Evolutionary conservation across 2,888 invertebrate species (phyloP).

Genomic region (Leptinotarsa juncta): DNA sequence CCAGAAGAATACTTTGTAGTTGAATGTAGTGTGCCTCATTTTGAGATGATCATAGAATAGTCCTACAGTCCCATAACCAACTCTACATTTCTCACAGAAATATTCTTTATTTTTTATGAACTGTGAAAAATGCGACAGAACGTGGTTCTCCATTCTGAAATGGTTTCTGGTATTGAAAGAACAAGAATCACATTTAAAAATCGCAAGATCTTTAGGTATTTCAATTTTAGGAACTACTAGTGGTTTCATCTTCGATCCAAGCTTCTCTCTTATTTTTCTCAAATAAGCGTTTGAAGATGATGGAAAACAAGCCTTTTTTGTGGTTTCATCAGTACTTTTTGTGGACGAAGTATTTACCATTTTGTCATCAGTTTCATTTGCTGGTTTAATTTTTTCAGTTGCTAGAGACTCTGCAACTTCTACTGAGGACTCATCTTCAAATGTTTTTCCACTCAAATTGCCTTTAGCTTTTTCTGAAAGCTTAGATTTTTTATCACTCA

Average conservation of each 20-base stretch:
- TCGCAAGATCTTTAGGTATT: slow-evolving; percentile 22
- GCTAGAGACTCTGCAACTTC: not conserved
- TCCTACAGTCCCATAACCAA: not conserved
- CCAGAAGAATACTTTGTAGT: slow-evolving; percentile 27
- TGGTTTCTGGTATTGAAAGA: slow-evolving; percentile 25
- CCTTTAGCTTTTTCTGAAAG: not conserved
- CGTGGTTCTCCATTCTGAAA: slow-evolving; percentile 8
- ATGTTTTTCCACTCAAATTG: not conserved
- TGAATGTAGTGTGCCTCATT: not conserved
- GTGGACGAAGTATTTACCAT: no score
- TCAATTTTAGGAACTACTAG: not conserved
- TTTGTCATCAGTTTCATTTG: no score
- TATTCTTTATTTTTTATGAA: not conserved
- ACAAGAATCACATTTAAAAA: slow-evolving; percentile 30
- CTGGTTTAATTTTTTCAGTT: not conserved
- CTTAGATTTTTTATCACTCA: not conserved
- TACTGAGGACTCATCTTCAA: not conserved
- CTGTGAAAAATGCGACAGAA: not conserved
- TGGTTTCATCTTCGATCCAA: not conserved
- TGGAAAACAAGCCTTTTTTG: no score
- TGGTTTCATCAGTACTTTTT: no score
- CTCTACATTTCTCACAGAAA: not conserved
- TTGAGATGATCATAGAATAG: slow-evolving; percentile 17
- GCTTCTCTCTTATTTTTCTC: no score
- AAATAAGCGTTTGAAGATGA: no score